Evolutionary conservation across 2,888 invertebrate species (phyloP).

Genomic region (Eudasyphora cyanicolor): DNA sequence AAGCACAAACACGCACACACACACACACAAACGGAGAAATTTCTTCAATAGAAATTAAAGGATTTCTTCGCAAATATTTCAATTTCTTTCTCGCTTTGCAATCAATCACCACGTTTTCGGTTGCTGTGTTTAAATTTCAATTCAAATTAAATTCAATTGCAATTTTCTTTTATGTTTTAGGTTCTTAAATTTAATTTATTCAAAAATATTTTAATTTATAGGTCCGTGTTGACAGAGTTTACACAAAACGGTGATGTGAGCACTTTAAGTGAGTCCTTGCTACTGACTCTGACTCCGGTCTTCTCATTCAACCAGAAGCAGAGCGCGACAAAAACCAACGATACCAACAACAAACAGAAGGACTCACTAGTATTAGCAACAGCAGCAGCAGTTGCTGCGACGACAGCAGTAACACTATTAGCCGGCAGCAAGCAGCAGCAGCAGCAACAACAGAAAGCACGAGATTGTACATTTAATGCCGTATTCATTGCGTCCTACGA

Average conservation of each 20-base stretch:
- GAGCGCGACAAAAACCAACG: conserved; percentile 35
- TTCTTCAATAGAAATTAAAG: background rate
- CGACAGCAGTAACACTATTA: conserved; percentile 40
- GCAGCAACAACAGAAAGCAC: conserved; percentile 68
- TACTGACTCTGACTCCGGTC: conserved; percentile 57
- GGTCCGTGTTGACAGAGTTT: background rate
- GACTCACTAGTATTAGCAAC: conserved; percentile 8
- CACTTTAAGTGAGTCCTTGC: conserved; percentile 61
- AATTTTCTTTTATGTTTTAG: background rate
- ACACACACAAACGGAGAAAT: too few relatives aligned
- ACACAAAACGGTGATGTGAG: conserved; percentile 43
- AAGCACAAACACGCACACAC: too few relatives aligned
- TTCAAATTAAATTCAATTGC: conserved; percentile 4
- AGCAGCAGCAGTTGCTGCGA: too few relatives aligned
- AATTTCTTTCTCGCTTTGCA: background rate
- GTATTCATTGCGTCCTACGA: background rate
- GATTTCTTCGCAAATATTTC: background rate
- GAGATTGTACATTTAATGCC: conserved; percentile 57
- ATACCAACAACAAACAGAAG: background rate
- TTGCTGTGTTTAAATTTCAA: background rate
- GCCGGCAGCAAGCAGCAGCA: conserved; percentile 67
- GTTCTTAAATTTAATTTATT: background rate
- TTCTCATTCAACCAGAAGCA: conserved; percentile 36
- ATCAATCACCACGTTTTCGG: background rate
- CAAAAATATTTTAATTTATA: background rate